Evolutionary conservation across 2,888 invertebrate genomes (phyloP), one percentile per base, ranked within the genome.

Genomic region (Papilio demoleus): DNA sequence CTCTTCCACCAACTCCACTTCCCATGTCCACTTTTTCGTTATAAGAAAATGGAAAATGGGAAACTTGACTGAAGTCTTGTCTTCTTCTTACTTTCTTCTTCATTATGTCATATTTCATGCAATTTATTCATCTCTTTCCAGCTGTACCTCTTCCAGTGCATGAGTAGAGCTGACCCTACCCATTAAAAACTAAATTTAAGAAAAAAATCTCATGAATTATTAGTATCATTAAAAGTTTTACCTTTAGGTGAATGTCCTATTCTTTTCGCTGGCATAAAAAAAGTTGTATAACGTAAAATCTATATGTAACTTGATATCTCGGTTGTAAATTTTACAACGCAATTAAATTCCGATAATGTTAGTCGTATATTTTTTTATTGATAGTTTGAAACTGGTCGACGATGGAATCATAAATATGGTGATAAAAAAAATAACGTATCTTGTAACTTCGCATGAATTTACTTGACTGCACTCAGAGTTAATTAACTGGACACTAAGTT

Each of bases 271-370:
- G n/a, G 14, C 24, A 53, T 53, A 53, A 53, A 53, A 24, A 53
- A 27, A 50, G 31, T 19, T 47, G 19, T 24, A 14, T 27, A 53
- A 53, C 12, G 53, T n/a, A 47, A 68, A 64, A 69, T 67, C 69
- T 70, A 68, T 60, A 61, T 24, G 40, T 27, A 19, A 27, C 14
- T 19, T 53, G 60, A 67, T 60, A 61, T 50, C 38, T 24, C 17
- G 38, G 38, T 61, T 34, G 53, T 67, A 47, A 61, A 67, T 19
- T 67, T 61, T 67, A 72, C 70, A 60, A 68, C 53, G 53, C 53
- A 53, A 53, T 53, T 53, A 53, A 53, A 27, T 27, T 27, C 12
- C 27, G 24, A 53, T 53, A 53, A 53, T 53, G 53, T 53, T 53
- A 53, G 53, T 27, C 27, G n/a, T 53, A 53, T 53, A 53, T 53